Conservation (phyloP, 2,797 vertebrate genomes). For the Syndactyla subalaris region DNA sequence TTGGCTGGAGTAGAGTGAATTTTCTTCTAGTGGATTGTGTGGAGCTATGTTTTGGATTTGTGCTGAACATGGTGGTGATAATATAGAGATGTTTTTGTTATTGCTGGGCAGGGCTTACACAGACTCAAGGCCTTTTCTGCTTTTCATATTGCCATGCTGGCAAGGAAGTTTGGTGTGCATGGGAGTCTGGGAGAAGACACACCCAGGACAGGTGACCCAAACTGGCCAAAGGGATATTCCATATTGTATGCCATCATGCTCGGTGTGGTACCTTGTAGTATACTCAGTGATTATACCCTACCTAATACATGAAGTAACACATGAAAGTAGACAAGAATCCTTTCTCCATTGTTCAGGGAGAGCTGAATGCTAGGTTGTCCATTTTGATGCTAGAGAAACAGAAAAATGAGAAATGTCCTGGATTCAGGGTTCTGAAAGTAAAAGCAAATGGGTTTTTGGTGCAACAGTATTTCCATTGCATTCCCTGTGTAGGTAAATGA, state of each 20-base stretch:
- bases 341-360: background rate
- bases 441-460: background rate
- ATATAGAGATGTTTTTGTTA: background rate
- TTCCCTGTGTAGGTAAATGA: background rate
- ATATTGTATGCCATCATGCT: accelerated
- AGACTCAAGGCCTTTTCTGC: background rate
- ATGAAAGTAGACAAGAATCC: background rate
- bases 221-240: background rate
- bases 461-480: background rate
- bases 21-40: background rate
- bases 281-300: background rate
- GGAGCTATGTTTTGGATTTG: background rate
- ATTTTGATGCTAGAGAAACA: background rate
- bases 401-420: background rate
- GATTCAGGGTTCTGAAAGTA: background rate
- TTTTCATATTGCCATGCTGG: accelerated
- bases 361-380: background rate
- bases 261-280: background rate
- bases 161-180: background rate
- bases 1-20: background rate
- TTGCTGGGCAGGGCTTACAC: background rate
- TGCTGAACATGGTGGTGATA: background rate
- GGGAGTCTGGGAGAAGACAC: background rate
- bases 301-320: background rate
- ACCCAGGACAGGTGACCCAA: background rate